phyloP scores from a whole-genome alignment of 2,797 vertebrate genomes.

The Australoheros facetus region DNA sequence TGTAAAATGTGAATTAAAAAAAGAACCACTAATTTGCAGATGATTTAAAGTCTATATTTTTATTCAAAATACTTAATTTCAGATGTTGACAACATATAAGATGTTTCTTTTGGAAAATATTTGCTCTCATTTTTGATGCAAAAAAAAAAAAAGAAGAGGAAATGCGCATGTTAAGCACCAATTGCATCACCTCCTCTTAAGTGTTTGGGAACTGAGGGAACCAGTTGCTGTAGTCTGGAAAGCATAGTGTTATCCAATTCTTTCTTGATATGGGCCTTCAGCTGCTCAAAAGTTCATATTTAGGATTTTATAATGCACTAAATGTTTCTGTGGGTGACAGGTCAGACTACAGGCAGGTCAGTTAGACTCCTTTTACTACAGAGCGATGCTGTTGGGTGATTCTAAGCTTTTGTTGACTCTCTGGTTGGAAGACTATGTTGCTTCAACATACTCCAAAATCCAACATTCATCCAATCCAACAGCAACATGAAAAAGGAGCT shows the following conservation, averaged over 20 bases:
- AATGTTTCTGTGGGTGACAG: background rate
- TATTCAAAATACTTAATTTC: background rate
- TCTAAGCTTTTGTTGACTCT: background rate
- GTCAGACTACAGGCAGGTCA: background rate
- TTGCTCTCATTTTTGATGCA: background rate
- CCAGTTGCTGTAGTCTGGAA: background rate
- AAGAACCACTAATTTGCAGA: background rate
- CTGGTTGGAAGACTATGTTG: background rate
- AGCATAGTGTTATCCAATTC: too few species aligned
- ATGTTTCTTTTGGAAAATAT: background rate
- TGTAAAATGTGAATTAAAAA: background rate
- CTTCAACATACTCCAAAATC: background rate
- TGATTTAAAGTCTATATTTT: background rate
- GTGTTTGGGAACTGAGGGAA: background rate
- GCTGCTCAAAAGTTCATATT: background rate
- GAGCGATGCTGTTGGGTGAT: background rate
- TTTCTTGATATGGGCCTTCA: background rate
- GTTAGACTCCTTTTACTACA: background rate
- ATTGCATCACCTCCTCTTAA: background rate
- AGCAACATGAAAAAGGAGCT: background rate
- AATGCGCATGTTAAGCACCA: too few species aligned
- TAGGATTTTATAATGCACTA: background rate
- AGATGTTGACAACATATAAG: background rate
- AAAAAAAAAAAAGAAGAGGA: too few species aligned
- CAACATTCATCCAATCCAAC: too few species aligned